Base-by-base conservation (phyloP, 30 jellyfish, hydroid and myxozoan species). In the Calvadosia cruxmelitensis region DNA sequence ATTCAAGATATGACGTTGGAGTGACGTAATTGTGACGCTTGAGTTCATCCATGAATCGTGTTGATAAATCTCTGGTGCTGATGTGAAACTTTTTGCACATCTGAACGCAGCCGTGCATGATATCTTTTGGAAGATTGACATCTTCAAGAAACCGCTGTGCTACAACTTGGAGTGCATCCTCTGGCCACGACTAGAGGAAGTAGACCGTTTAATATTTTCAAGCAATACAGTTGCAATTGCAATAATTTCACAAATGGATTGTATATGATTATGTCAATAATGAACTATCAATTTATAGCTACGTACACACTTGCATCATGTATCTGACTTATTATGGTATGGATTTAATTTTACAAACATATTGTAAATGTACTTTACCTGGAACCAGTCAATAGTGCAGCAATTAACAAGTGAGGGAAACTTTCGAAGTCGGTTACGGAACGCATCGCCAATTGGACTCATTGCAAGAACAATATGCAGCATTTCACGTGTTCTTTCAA, bases 381-480 rank as follows among this genome's bases (percentile, higher is more conserved):
- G 98, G 72, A 89, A 89, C 98, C 97, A 88, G 50, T 88, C 95
- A 27, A 88, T 86, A 1, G 96, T 86, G 52, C 96, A 86, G 73
- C 96, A 89, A 64, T 82, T 89, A 28, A 89, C 86, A 1, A 89
- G 72, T 31, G 98, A 89, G 0, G 98, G 98, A 61, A 89, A 89
- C 64, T 79, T 89, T 28, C 98, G 64, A 68, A 89, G 63, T 62
- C 98, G 84, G 78, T 82, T 89, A 27, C 98, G 67, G 78, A 89
- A 89, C 0, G 98, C 95, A 29, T 89, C 98, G 25, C 98, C 98
- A 53, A 89, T 89, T 27, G 98, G 98, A 50, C 98, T 89, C 98
- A 89, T 89, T 1, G 98, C 98, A 25, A 89, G 81, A 28, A 89
- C 98, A 28, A 89, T 89, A 32, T 89, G 98, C 27, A 89, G 84